Evolutionary conservation across 1,140 invertebrate species (phyloP).

Genomic region (Metaphire vulgaris): DNA sequence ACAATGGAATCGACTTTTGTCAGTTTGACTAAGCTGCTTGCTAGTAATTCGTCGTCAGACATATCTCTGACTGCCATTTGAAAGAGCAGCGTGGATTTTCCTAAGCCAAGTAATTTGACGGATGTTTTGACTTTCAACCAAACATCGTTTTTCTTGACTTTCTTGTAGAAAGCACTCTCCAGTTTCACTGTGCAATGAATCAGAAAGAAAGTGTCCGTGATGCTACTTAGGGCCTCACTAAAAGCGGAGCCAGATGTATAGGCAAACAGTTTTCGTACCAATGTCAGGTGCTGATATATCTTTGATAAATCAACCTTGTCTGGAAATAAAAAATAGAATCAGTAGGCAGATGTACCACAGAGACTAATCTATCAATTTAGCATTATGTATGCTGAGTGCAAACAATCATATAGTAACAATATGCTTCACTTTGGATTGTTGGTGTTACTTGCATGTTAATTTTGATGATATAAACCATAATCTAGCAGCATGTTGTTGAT

Average conservation of each 20-base stretch:
- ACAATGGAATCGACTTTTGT: neutral
- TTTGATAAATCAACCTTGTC: neutral
- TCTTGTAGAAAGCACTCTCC: neutral
- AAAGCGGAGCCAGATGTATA: neutral
- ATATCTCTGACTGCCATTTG: neutral
- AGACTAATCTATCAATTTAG: no score
- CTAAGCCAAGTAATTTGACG: neutral
- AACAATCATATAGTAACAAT: no score
- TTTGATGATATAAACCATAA: no score
- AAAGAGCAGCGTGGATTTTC: neutral
- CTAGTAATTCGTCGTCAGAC: neutral
- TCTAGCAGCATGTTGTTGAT: no score
- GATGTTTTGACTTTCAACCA: neutral
- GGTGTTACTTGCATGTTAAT: no score
- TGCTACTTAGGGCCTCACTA: neutral
- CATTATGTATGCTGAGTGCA: no score
- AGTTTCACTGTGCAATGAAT: neutral
- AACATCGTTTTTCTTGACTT: neutral
- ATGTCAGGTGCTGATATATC: neutral
- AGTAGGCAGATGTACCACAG: no score
- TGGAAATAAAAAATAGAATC: neutral
- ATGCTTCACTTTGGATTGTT: no score
- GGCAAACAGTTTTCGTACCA: neutral
- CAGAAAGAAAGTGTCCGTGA: neutral
- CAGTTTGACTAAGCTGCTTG: neutral